Evolutionary conservation across 30 jellyfish, hydroid and myxozoan genomes (phyloP).

Genomic region (Catostylus mosaicus): DNA sequence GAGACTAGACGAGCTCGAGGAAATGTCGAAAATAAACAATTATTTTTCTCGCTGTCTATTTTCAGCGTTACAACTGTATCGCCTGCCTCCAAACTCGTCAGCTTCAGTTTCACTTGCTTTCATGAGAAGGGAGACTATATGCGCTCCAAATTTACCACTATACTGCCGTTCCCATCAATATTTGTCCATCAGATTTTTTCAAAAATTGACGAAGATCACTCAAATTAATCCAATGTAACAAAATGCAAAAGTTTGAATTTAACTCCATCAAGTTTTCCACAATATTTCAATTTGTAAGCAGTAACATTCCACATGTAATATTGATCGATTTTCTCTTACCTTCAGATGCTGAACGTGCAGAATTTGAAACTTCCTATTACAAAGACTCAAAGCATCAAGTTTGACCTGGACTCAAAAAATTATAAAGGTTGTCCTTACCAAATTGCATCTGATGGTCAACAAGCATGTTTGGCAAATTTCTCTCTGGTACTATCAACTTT

Average conservation of each 20-base stretch:
- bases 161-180: not conserved
- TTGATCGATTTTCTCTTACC: not conserved
- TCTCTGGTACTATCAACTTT: not conserved
- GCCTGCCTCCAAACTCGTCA: too few relatives aligned
- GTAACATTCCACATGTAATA: not conserved
- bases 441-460: conserved; percentile 2
- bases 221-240: too few relatives aligned
- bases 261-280: not conserved
- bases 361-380: conserved; percentile 43
- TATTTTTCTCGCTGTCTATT: too few relatives aligned
- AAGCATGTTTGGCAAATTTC: not conserved
- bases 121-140: not conserved
- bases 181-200: not conserved
- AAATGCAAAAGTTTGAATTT: not conserved
- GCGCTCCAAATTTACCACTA: not conserved
- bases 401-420: conserved; percentile 25
- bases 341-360: conserved; percentile 26
- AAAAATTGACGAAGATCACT: not conserved
- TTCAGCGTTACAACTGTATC: too few relatives aligned
- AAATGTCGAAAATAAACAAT: too few relatives aligned
- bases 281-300: not conserved
- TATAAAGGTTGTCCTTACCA: conserved; percentile 45
- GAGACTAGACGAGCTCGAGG: not conserved
- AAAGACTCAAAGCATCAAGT: conserved; percentile 26
- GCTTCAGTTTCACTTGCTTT: too few relatives aligned